These are phyloP conservation scores for Lutjanus campechanus DNA, from an alignment of 2,797 vertebrate genomes.

Conservation along the genomic window DNA sequence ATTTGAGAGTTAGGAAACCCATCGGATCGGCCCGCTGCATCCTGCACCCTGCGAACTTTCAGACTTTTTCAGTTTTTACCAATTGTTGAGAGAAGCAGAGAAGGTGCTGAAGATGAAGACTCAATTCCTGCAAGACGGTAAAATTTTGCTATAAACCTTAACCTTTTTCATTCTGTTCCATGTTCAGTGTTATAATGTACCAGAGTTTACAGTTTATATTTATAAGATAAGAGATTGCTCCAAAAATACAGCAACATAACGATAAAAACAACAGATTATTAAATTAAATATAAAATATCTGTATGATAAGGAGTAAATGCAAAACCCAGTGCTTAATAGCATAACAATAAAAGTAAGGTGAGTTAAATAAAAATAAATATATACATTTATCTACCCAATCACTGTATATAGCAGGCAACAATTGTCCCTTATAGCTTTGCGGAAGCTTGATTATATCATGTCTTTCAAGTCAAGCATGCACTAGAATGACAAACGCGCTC, in stretches of 20 bases:
- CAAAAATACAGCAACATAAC: no score
- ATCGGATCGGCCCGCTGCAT: background rate
- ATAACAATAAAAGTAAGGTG: no score
- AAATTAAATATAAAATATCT: no score
- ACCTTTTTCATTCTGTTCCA: background rate
- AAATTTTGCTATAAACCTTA: background rate
- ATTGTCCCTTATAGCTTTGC: slow-evolving; percentile 5
- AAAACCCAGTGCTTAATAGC: no score
- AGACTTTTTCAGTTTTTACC: background rate
- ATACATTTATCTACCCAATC: background rate
- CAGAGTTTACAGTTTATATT: background rate
- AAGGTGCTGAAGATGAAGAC: background rate
- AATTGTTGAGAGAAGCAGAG: background rate
- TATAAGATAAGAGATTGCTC: background rate
- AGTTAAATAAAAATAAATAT: no score
- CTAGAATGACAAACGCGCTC: slow-evolving; percentile 36
- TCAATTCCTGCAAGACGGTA: background rate
- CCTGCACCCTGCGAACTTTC: slow-evolving; percentile 1
- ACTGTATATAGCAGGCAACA: slow-evolving; percentile 11
- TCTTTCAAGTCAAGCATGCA: slow-evolving; percentile 23
- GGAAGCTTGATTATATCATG: slow-evolving; percentile 34
- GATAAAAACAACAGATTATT: no score
- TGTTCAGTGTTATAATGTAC: background rate
- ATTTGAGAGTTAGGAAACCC: background rate
- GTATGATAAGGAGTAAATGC: no score